Percentiles rank a stretch among this genome's conserved stretches.
Conservation (phyloP, 1,140 invertebrate species). For the Drosophila leontia region DNA sequence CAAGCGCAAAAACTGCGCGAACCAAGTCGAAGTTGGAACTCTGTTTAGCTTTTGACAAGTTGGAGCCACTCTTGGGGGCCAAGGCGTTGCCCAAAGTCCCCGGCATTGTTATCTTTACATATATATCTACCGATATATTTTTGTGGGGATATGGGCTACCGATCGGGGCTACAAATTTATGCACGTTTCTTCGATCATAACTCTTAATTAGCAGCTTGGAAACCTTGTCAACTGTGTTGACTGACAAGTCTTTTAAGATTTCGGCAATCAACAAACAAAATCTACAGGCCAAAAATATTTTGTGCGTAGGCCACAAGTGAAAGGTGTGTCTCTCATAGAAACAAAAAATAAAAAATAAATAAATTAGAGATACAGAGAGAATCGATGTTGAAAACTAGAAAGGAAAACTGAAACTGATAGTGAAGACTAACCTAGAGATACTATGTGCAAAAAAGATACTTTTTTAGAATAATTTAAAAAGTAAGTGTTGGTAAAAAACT, state of each 20-base stretch:
- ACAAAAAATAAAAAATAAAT: not conserved
- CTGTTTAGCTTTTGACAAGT: conserved; percentile 72
- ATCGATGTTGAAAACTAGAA: conserved; percentile 35
- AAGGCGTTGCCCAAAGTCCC: conserved; percentile 51
- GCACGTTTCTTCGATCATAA: conserved; percentile 77
- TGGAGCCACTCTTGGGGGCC: conserved; percentile 55
- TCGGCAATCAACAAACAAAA: conserved; percentile 68
- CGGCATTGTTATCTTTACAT: conserved; percentile 39
- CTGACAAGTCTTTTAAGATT: conserved; percentile 80
- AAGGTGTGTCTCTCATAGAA: conserved; percentile 61
- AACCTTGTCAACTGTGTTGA: conserved; percentile 82
- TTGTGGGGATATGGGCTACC: conserved; percentile 6
- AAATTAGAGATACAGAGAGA: conserved; percentile 16
- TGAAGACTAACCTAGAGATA: not conserved
- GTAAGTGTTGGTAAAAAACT: too few species aligned
- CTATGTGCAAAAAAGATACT: not conserved
- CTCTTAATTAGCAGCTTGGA: conserved; percentile 73
- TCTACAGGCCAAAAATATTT: conserved; percentile 48
- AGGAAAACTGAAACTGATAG: conserved; percentile 39
- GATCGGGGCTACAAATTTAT: conserved; percentile 62
- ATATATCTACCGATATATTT: conserved; percentile 12
- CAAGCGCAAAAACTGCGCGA: conserved; percentile 23
- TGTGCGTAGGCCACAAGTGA: conserved; percentile 74
- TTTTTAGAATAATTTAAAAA: not conserved
- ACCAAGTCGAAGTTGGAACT: conserved; percentile 39